phyloP scores from a whole-genome alignment of 2,113 vertebrate species.

The Excalfactoria chinensis region DNA sequence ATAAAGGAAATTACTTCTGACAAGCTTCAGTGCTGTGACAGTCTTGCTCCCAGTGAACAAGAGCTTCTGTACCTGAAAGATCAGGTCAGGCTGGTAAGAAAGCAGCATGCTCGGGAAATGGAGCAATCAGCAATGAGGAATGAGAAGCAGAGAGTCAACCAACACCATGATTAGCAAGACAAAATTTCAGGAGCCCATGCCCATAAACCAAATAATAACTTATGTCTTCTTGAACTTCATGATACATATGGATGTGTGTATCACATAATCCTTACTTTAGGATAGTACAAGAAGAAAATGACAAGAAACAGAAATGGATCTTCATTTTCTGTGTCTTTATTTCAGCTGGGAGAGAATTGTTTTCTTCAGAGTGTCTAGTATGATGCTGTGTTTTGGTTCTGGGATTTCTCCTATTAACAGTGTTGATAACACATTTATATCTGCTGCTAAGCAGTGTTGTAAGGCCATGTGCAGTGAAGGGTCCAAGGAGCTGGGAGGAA shows the following conservation, averaged over 20 bases:
- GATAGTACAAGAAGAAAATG: not conserved
- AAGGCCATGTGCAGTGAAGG: too few relatives aligned
- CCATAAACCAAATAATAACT: not conserved
- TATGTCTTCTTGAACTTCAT: not conserved
- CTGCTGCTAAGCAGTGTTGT: too few relatives aligned
- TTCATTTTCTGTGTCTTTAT: not conserved
- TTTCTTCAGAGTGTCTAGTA: too few relatives aligned
- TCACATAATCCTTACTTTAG: not conserved
- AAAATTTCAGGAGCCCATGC: not conserved
- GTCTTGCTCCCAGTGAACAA: not conserved
- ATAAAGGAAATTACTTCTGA: not conserved
- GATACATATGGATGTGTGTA: not conserved
- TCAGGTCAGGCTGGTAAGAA: not conserved
- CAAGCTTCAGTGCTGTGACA: not conserved
- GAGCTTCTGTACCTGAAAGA: not conserved
- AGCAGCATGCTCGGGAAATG: not conserved
- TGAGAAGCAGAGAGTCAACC: not conserved
- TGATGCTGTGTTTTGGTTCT: too few relatives aligned
- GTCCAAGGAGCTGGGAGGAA: too few relatives aligned
- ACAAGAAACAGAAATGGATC: not conserved
- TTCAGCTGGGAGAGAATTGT: too few relatives aligned
- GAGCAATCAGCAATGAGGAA: not conserved
- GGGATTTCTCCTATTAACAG: too few relatives aligned
- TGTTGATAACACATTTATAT: too few relatives aligned
- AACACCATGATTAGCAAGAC: not conserved